A percentile compares a stretch with the other conserved stretches of the same genome.
Evolutionary conservation across 2,113 vertebrate genomes (phyloP).

Genomic region (Siniperca chuatsi): DNA sequence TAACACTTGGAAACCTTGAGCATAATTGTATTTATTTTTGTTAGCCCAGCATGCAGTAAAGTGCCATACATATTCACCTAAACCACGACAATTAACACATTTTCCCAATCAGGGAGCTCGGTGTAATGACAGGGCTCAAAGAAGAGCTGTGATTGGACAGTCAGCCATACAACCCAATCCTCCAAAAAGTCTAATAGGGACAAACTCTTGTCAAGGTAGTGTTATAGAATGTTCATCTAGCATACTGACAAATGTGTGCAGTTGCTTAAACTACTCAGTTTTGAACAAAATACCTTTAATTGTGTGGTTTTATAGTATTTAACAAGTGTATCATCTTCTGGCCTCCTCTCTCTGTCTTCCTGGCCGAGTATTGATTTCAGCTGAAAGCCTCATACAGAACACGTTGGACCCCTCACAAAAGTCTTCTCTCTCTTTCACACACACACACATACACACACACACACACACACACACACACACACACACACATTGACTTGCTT

Average conservation of each 20-base stretch:
- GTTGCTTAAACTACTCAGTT: not conserved
- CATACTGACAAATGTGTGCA: not conserved
- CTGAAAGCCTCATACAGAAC: not conserved
- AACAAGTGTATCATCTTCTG: not conserved
- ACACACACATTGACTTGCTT: constrained; percentile 45
- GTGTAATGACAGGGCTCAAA: constrained; percentile 20
- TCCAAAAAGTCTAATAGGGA: not conserved
- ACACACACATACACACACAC: constrained; percentile 7
- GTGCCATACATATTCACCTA: not conserved
- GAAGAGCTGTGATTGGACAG: constrained; percentile 11
- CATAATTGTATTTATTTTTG: not conserved
- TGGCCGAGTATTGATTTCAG: constrained; percentile 33
- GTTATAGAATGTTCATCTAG: not conserved
- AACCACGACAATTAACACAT: not conserved
- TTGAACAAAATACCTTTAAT: not conserved
- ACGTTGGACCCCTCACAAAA: constrained; percentile 5
- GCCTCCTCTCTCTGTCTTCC: constrained; percentile 16
- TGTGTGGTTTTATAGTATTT: not conserved
- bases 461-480: constrained; percentile 17
- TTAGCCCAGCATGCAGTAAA: not conserved
- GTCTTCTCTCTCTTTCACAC: not conserved
- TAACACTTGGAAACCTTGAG: not conserved
- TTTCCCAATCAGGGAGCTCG: constrained; percentile 24
- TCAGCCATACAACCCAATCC: not conserved
- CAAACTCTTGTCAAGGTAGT: constrained; percentile 9